Conservation (phyloP, 1,140 invertebrate species). For the Panagrolaimus sp. region DNA sequence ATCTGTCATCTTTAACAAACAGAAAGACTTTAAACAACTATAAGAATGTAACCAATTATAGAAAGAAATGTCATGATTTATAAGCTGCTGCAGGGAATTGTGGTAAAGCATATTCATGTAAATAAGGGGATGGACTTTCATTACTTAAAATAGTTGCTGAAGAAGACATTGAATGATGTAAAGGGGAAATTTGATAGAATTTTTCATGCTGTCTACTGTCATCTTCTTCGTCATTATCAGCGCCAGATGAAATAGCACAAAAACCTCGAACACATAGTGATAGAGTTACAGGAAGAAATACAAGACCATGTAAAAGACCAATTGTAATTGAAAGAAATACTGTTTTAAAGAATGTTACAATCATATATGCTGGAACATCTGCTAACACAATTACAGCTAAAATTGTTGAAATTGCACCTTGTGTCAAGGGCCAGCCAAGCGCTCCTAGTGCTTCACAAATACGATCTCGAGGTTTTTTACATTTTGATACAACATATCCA, state of each 20-base stretch:
- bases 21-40: too few species aligned
- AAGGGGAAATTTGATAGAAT: too few species aligned
- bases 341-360: constrained; percentile 96
- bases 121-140: too few species aligned
- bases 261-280: constrained; percentile 68
- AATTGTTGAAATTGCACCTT: constrained; percentile 85
- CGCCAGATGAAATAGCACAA: background rate
- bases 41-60: too few species aligned
- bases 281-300: constrained; percentile 84
- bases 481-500: constrained; percentile 78
- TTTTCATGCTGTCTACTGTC: too few species aligned
- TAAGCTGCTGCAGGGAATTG: too few species aligned
- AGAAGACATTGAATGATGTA: too few species aligned
- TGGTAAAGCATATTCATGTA: too few species aligned
- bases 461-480: constrained; percentile 69
- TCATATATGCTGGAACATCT: constrained; percentile 87
- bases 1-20: too few species aligned
- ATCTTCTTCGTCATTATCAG: too few species aligned
- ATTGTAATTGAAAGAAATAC: constrained; percentile 84
- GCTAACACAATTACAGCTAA: constrained; percentile 79
- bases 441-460: constrained; percentile 79
- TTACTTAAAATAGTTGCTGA: too few species aligned
- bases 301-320: constrained; percentile 78
- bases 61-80: too few species aligned
- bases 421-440: constrained; percentile 72